These are phyloP conservation scores for Sebastiscus albofasciatus DNA, from an alignment of 2,797 vertebrate genomes.

Conservation along the genomic window DNA sequence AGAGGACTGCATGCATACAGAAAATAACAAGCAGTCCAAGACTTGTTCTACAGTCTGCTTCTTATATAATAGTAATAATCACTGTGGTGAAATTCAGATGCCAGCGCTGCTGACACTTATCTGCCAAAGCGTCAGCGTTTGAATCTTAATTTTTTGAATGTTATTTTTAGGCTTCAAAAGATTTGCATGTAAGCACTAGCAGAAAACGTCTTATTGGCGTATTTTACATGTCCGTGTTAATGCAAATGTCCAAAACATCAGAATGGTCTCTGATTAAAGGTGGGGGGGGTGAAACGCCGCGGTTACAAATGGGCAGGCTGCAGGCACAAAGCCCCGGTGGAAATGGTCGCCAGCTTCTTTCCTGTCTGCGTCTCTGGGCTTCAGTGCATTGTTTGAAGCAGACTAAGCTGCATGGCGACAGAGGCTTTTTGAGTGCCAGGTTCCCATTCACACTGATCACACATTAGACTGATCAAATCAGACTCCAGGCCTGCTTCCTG, in stretches of 20 bases:
- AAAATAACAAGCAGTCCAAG: slow-evolving; percentile 9
- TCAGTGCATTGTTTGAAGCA: slow-evolving; percentile 57
- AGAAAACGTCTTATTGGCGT: neutral
- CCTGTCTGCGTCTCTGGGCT: slow-evolving; percentile 40
- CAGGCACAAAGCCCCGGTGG: slow-evolving; percentile 15
- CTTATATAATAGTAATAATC: slow-evolving; percentile 56
- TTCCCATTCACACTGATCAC: slow-evolving; percentile 78
- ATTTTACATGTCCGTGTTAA: neutral
- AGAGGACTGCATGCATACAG: neutral
- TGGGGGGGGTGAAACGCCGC: neutral
- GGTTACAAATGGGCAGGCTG: neutral
- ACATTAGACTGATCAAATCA: slow-evolving; percentile 82
- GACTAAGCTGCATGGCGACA: slow-evolving; percentile 65
- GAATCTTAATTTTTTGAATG: slow-evolving; percentile 45
- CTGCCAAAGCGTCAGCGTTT: slow-evolving; percentile 52
- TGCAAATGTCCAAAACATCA: neutral
- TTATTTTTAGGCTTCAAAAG: slow-evolving; percentile 38
- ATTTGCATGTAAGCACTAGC: slow-evolving; percentile 12
- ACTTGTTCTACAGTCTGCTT: slow-evolving; percentile 32
- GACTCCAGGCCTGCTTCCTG: slow-evolving; percentile 78
- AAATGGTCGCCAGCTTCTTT: slow-evolving; percentile 17
- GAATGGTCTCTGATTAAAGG: neutral
- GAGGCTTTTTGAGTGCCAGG: slow-evolving; percentile 64
- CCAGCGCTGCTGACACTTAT: slow-evolving; percentile 51
- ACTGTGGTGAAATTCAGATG: slow-evolving; percentile 49